Conservation (phyloP, 2,113 vertebrate species). For the Fukomys damarensis region DNA sequence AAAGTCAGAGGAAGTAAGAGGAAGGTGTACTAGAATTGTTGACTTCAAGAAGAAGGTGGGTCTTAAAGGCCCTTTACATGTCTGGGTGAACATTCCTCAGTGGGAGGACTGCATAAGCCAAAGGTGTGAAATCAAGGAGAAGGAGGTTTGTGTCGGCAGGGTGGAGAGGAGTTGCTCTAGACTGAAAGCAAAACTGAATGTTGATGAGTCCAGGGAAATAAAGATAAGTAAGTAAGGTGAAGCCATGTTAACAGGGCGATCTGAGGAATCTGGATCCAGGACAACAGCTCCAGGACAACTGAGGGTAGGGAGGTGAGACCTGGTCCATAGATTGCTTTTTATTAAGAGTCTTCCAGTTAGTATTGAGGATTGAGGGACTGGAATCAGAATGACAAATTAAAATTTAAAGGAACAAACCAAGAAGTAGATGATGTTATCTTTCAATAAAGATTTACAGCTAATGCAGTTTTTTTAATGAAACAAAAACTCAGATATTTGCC, state of each 20-base stretch:
- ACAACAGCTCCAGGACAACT: neutral
- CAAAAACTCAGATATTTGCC: neutral
- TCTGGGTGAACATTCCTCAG: neutral
- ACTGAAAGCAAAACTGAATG: neutral
- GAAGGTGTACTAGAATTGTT: neutral
- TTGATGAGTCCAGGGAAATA: neutral
- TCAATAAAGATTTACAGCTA: neutral
- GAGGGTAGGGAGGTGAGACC: neutral
- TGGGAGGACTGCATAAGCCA: neutral
- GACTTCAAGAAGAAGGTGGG: neutral
- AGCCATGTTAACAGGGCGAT: neutral
- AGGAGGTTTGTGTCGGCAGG: neutral
- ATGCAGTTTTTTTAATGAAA: neutral
- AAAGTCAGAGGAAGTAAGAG: neutral
- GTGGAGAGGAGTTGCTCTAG: neutral
- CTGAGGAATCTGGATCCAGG: neutral
- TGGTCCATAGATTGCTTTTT: neutral
- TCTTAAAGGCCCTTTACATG: neutral
- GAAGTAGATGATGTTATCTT: neutral
- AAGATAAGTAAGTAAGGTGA: neutral
- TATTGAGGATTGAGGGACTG: rapidly evolving
- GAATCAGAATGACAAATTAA: neutral
- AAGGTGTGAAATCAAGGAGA: neutral
- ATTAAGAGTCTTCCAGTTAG: neutral
- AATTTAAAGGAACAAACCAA: neutral